Conservation (phyloP, 2,113 vertebrate species). For the Scomber scombrus region DNA sequence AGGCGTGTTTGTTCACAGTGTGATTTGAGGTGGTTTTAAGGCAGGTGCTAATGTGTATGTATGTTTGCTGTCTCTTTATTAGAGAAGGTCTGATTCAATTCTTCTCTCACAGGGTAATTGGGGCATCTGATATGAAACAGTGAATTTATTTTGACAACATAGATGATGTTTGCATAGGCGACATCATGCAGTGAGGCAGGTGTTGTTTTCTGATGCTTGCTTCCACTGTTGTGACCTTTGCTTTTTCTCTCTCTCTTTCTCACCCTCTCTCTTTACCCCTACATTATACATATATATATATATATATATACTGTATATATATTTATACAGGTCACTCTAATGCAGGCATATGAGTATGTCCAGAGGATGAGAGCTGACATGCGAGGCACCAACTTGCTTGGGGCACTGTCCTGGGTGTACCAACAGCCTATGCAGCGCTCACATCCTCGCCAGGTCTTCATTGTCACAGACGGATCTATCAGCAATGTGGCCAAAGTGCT, state of each 20-base stretch:
- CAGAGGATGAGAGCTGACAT: slow-evolving; percentile 81
- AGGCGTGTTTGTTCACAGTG: slow-evolving; percentile 64
- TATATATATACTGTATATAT: too few species aligned
- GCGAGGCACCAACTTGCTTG: slow-evolving; percentile 86
- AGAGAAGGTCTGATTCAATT: slow-evolving; percentile 55
- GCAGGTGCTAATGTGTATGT: slow-evolving; percentile 63
- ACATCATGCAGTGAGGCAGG: neutral
- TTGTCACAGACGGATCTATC: slow-evolving; percentile 84
- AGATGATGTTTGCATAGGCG: slow-evolving; percentile 54
- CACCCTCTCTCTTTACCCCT: too few species aligned
- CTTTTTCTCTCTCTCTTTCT: neutral
- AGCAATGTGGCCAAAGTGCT: slow-evolving; percentile 84
- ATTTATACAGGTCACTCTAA: slow-evolving; percentile 85
- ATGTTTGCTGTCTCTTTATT: slow-evolving; percentile 71
- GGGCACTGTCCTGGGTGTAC: slow-evolving; percentile 89
- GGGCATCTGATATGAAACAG: slow-evolving; percentile 62
- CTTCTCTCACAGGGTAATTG: slow-evolving; percentile 39
- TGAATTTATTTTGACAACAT: slow-evolving; percentile 43
- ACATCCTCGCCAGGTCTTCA: slow-evolving; percentile 94
- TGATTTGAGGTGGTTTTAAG: slow-evolving; percentile 57
- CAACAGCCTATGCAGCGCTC: slow-evolving; percentile 89
- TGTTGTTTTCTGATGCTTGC: slow-evolving; percentile 25
- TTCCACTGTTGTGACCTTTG: slow-evolving; percentile 9
- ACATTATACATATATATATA: too few species aligned
- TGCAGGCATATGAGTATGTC: slow-evolving; percentile 85